Evolutionary conservation across 2,113 vertebrate species (phyloP).

Genomic region (human): DNA sequence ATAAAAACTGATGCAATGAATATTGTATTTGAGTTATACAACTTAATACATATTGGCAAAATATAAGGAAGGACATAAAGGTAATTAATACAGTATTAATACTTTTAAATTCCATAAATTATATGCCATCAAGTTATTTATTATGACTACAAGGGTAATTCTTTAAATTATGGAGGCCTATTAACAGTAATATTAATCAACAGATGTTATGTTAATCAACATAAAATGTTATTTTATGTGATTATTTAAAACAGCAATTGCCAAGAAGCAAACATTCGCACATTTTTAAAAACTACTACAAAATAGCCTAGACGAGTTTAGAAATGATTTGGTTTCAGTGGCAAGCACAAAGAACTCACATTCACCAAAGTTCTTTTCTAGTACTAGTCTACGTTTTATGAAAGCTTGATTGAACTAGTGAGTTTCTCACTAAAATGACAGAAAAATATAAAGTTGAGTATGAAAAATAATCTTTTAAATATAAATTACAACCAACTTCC

Average conservation of each 20-base stretch:
- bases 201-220: background rate
- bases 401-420: background rate
- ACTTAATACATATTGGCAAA: background rate
- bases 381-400: background rate
- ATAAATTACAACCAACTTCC: background rate
- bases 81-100: background rate
- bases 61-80: background rate
- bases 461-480: constrained; percentile 43
- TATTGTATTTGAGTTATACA: background rate
- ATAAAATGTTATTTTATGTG: background rate
- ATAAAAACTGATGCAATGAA: background rate
- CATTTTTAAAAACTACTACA: background rate
- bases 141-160: constrained; percentile 10
- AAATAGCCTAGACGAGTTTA: background rate
- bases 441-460: constrained; percentile 9
- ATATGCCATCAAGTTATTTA: background rate
- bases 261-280: background rate
- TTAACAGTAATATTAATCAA: background rate
- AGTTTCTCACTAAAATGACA: constrained; percentile 32
- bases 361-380: background rate
- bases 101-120: background rate
- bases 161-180: constrained; percentile 19
- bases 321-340: constrained; percentile 11
- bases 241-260: constrained; percentile 30
- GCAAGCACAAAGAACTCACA: constrained; percentile 30